A percentile compares a stretch with the other conserved stretches of the same genome.
These are phyloP conservation scores for Allygus modestus DNA, from an alignment of 2,888 invertebrate genomes.

Conservation along the genomic window DNA sequence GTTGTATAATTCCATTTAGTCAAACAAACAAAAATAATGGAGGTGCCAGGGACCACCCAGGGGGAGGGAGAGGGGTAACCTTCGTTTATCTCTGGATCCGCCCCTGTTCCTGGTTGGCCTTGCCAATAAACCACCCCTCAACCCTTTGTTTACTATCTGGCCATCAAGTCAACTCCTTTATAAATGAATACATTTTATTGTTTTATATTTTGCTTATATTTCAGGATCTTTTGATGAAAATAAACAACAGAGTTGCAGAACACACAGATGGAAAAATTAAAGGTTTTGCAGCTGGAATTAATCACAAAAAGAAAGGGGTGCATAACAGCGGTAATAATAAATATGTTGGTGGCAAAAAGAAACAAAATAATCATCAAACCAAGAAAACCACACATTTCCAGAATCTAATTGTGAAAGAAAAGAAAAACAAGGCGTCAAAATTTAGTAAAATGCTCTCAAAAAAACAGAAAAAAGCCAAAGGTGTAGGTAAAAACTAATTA, in stretches of 20 bases:
- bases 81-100: too few species aligned
- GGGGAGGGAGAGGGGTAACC: too few species aligned
- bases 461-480: background rate
- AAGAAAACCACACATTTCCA: background rate
- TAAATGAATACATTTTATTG: too few species aligned
- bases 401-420: conserved; percentile 1
- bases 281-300: background rate
- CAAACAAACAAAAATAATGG: too few species aligned
- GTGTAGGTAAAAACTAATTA: background rate
- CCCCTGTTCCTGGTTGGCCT: too few species aligned
- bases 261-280: background rate
- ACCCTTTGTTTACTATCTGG: too few species aligned
- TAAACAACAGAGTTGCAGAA: background rate
- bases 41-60: too few species aligned
- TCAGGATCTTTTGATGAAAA: background rate
- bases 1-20: too few species aligned
- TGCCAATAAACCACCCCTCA: too few species aligned
- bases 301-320: background rate
- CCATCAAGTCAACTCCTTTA: too few species aligned
- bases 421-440: conserved; percentile 1
- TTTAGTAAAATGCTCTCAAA: background rate
- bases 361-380: background rate
- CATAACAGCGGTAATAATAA: background rate
- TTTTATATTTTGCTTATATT: too few species aligned
- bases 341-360: background rate